Conservation (phyloP, 2,888 invertebrate genomes). For the Mimachlamys varia region DNA sequence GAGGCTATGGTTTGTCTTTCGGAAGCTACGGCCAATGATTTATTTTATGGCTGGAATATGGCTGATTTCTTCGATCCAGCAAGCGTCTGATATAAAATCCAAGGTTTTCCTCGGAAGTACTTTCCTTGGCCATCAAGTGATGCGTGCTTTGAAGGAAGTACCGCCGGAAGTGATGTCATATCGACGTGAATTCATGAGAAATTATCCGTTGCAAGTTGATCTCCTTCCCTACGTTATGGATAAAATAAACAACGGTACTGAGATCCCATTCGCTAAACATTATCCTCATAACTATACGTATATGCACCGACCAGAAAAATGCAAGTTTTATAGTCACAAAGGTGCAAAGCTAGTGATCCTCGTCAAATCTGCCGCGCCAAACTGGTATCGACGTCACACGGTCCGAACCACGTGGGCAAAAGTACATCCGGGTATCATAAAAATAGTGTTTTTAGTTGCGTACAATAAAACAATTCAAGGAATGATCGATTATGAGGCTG, state of each 20-base stretch:
- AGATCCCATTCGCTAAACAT: not conserved
- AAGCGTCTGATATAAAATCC: not conserved
- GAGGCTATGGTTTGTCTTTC: not conserved
- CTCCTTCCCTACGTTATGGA: not conserved
- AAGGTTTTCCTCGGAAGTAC: not conserved
- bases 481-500: constrained; percentile 32
- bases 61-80: not conserved
- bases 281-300: not conserved
- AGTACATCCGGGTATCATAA: constrained; percentile 41
- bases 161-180: not conserved
- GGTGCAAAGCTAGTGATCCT: constrained; percentile 23
- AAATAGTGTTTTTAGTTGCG: constrained; percentile 44
- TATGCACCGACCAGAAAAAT: not conserved
- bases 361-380: constrained; percentile 42
- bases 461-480: constrained; percentile 36
- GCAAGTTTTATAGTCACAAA: not conserved
- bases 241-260: not conserved
- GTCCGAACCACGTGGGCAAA: constrained; percentile 43
- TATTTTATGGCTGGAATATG: not conserved
- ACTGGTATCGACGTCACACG: constrained; percentile 39
- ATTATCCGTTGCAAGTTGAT: not conserved
- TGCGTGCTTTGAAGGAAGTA: not conserved
- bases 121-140: not conserved
- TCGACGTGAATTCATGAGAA: not conserved
- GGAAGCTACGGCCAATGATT: not conserved